Evolutionary conservation across 2,113 vertebrate species (phyloP).

Genomic region (Gobio gobio): DNA sequence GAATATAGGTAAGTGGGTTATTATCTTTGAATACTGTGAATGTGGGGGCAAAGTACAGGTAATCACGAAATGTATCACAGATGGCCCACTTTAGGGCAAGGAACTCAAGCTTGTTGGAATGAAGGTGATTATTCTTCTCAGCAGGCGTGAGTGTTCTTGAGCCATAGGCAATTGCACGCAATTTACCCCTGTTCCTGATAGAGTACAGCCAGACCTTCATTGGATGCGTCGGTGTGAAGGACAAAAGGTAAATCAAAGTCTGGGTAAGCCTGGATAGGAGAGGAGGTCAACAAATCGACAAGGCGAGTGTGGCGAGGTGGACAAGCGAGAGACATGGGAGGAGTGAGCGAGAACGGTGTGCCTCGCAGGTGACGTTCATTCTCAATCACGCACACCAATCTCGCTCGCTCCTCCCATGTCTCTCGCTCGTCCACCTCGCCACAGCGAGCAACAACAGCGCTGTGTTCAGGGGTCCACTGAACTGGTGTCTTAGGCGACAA

Average conservation of each 20-base stretch:
- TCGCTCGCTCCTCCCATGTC: too few relatives aligned
- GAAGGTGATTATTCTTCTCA: conserved; percentile 18
- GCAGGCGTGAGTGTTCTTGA: conserved; percentile 20
- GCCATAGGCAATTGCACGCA: not conserved
- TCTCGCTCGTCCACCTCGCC: too few relatives aligned
- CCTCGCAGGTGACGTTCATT: too few relatives aligned
- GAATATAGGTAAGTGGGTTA: not conserved
- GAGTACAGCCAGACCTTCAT: conserved; percentile 23
- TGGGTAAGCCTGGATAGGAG: conserved; percentile 28
- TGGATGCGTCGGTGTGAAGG: not conserved
- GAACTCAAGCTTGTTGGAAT: not conserved
- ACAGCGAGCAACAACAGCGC: not conserved
- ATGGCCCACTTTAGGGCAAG: not conserved
- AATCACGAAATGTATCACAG: not conserved
- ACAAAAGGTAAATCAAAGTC: conserved; percentile 24
- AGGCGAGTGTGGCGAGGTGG: too few relatives aligned
- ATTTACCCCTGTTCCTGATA: conserved; percentile 11
- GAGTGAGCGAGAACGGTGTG: too few relatives aligned
- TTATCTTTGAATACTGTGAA: not conserved
- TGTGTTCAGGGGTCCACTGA: conserved; percentile 6
- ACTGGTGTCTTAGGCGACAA: not conserved
- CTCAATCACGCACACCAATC: too few relatives aligned
- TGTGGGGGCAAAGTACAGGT: not conserved
- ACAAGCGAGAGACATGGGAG: too few relatives aligned
- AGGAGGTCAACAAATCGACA: conserved; percentile 23